Base-by-base conservation (phyloP, 2,888 invertebrate genomes). In the Bellardia pandia region DNA sequence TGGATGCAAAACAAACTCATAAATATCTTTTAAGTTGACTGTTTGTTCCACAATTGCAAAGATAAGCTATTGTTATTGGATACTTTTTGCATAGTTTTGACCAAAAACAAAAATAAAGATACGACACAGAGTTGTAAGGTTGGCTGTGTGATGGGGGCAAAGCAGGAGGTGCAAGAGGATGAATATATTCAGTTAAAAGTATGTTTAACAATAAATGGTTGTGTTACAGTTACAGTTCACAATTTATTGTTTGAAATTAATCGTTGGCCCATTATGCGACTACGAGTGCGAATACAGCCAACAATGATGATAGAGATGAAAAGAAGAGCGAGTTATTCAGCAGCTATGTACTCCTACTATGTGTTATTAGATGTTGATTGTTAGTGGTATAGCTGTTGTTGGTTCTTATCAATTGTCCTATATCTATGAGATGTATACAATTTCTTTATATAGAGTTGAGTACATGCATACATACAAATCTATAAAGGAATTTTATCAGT, bases 201-300 rank as follows among this genome's bases (percentile, higher is more conserved):
- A 62, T 76, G 53, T 71, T 76, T 23, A 80, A 80, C 80, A 84
- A 79, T 79, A 86, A 83, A 87, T 84, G 76, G 11, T 72, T 66
- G 80, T 75, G 84, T 87, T 87, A 84, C 84, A 86, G 86, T 86
- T 86, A 86, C 75, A 83, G 79, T 83, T 86, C 51, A 69, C 79
- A 86, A 86, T 79, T 86, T 83, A 79, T 83, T 86, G 53, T 74
- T 81, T 86, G 84, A 86, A 86, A 84, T 80, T 81, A 85, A 81
- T 87, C 77, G 84, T 68, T 74, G 51, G 68, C 64, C 78, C 33
- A 86, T 82, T 82, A 78, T 69, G 58, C 30, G 51, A 40, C 3
- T 33, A 37, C 56, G 45, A 77, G n/a, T 56, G 66, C 30, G 51
- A 62, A 62, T 40, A 62, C 13, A 56, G 8, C 14, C 51, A 64